Base-by-base conservation (phyloP, 2,888 invertebrate genomes). In the Nemoura dubitans region DNA sequence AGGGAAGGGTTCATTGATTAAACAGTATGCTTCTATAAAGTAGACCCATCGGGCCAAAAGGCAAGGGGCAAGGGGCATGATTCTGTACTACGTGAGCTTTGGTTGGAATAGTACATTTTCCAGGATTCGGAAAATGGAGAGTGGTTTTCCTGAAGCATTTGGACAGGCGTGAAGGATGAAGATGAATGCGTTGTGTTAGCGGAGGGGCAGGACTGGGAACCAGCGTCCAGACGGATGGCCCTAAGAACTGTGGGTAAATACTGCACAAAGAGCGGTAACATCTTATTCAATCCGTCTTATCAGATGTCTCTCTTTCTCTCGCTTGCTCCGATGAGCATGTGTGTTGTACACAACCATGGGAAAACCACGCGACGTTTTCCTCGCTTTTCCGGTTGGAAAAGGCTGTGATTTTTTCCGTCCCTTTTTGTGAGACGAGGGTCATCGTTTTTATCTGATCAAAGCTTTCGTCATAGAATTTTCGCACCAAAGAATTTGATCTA, bases 151-250 rank as follows among this genome's bases (percentile, higher is more conserved):
- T 78, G 78, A 5, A 16, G 30, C 28, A 21, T 28, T 6, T 10
- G 28, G 81, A 81, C 81, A 81, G 30, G 29, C 81, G 30, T 81
- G 81, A 81, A 81, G 29, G 81, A 81, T 81, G 81, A 30, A 81
- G 81, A 81, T 81, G 28, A n/a, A 81, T 81, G 81, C 81, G 7
- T 2, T 3, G n/a, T 14, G 28, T n/a, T 25, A 76, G 36, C 3
- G 26, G 5, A 6, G 26, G 28, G 78, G 78, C 21, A 78, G 27
- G 28, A 78, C 78, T 26, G 27, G 36, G 5, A 78, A 78, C 78
- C 7, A 28, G 78, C 0, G 27, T 78, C 78, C 27, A 78, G 78
- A 25, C 2, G 26, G 78, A 78, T 78, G 78, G 36, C 36, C 3
- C 36, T 36, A 36, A 5, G 3, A 25, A 21, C 76, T 21, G 76